Evolutionary conservation across 2,797 vertebrate genomes (phyloP), one percentile per base, ranked within the genome.

Genomic region (Chloroceryle amazona): DNA sequence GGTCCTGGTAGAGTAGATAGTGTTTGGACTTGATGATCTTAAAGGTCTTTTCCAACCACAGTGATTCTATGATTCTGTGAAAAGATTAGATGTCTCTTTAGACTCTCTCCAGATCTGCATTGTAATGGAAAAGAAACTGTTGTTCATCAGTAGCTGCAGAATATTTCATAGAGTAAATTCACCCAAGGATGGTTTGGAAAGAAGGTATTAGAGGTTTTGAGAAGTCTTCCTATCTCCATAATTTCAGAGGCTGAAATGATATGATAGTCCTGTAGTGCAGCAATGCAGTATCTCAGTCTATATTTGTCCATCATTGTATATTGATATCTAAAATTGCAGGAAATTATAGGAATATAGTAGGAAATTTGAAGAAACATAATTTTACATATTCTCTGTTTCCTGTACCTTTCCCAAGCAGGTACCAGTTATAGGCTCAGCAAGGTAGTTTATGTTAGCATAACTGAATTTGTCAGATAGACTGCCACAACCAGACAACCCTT

Each of bases 1-100:
- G 14, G 49, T 26, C 26, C 14, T 28, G 49, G 26, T 51, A 51
- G 26, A 51, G 49, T 51, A 51, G 49, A 28, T 16, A 51, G 49
- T 51, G 49, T 26, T 51, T 51, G 49, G 49, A 51, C 26, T 51
- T 17, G 26, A 26, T 51, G 49, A 51, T 51, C 47, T 51, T 51
- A 51, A 51, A 51, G 14, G 26, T 51, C 26, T 51, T 51, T 28
- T 51, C 49, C 49, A 51, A 51, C 49, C 26, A 51, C 28, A 51
- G 49, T 25, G 9, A 26, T 28, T 51, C 25, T 28, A 25, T 51
- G 49, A 51, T 16, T 51, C 49, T 16, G 26, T 51, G 26, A 16
- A 94, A 90, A 93, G 68, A 68, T 88, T 88, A 94, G 41, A 73
- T 42, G 11, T 20, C 61, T 80, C 63, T 90, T 90, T 86, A 84